Evolutionary conservation across 2,888 invertebrate species (phyloP).

Genomic region (Druceiella hillmani): DNA sequence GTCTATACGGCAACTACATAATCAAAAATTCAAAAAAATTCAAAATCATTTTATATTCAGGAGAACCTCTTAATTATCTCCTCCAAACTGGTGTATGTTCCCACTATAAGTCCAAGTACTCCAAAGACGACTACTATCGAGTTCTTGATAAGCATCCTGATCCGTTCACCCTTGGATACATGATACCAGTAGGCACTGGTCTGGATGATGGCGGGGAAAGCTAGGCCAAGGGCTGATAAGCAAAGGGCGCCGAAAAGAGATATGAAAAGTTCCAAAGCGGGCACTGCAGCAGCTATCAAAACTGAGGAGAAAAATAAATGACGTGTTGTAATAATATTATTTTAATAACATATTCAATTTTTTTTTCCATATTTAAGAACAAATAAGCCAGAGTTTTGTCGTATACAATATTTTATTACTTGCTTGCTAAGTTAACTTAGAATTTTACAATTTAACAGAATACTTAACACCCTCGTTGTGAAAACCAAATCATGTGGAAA

Average conservation of each 20-base stretch:
- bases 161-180: constrained; percentile 47
- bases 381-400: too few species aligned
- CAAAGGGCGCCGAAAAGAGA: constrained; percentile 86
- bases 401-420: too few species aligned
- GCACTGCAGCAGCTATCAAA: constrained; percentile 77
- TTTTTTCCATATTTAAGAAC: too few species aligned
- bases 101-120: constrained; percentile 60
- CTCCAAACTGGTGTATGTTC: constrained; percentile 63
- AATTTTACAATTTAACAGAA: too few species aligned
- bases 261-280: constrained; percentile 75
- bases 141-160: constrained; percentile 58
- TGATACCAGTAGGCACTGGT: constrained; percentile 75
- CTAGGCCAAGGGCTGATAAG: constrained; percentile 80
- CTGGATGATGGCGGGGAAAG: constrained; percentile 87
- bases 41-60: too few species aligned
- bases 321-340: too few species aligned
- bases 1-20: too few species aligned
- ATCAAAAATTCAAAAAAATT: too few species aligned
- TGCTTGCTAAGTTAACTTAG: too few species aligned
- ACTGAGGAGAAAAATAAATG: constrained; percentile 52
- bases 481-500: too few species aligned
- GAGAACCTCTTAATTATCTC: constrained; percentile 57
- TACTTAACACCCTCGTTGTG: too few species aligned
- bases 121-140: constrained; percentile 60
- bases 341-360: too few species aligned